These are phyloP conservation scores for Larimichthys polyactis DNA, from an alignment of 2,113 vertebrate species.

Conservation along the genomic window DNA sequence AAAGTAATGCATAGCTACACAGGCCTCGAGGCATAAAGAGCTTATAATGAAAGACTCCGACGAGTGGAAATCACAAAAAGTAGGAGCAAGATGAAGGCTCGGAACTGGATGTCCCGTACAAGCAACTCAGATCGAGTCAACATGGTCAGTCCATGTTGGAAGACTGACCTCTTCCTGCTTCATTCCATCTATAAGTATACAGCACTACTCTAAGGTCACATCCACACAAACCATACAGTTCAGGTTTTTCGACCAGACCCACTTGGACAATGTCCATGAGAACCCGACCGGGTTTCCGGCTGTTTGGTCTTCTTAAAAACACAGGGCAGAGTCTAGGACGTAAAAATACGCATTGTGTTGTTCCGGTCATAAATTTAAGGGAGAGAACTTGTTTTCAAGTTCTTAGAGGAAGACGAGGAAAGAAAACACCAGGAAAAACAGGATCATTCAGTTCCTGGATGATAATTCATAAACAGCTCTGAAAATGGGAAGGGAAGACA, in stretches of 20 bases:
- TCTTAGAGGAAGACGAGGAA: not conserved
- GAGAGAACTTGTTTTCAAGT: slow-evolving; percentile 7
- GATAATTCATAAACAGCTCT: not conserved
- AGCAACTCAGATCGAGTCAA: not conserved
- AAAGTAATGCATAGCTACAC: slow-evolving; percentile 49
- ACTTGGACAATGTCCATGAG: not conserved
- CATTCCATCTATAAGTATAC: slow-evolving; percentile 17
- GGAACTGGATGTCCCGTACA: not conserved
- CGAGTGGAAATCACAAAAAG: slow-evolving; percentile 49
- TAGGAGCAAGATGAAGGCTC: slow-evolving; percentile 18
- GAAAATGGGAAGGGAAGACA: not conserved
- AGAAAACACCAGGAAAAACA: slow-evolving; percentile 11
- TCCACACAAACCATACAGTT: not conserved
- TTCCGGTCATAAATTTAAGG: not conserved
- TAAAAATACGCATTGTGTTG: slow-evolving; percentile 9
- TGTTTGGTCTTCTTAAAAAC: not conserved
- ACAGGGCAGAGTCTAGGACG: not conserved
- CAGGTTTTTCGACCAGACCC: not conserved
- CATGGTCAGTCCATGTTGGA: not conserved
- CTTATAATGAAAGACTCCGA: slow-evolving; percentile 68
- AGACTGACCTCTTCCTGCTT: slow-evolving; percentile 4
- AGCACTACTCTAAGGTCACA: not conserved
- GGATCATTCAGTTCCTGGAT: not conserved
- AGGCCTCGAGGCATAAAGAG: slow-evolving; percentile 9
- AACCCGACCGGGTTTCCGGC: not conserved